Evolutionary conservation across 53 echinoderm and acorn worm species (phyloP).

Genomic region (Henricia sp.): DNA sequence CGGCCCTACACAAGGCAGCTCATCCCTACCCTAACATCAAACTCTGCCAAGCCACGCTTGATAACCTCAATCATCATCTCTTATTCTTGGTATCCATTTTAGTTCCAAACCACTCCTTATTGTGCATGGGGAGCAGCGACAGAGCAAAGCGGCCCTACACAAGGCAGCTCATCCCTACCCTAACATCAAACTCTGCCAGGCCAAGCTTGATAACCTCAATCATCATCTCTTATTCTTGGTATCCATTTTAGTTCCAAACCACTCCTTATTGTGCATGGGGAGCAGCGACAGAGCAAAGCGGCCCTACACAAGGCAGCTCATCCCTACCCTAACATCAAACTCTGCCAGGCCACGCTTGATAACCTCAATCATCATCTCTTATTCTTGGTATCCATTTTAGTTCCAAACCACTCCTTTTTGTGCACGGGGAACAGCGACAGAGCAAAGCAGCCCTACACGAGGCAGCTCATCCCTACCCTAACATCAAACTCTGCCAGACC

Average conservation of each 20-base stretch:
- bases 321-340: conserved; percentile 78
- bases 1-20: conserved; percentile 72
- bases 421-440: conserved; percentile 90
- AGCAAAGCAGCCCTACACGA: conserved; percentile 79
- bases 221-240: background rate
- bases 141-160: conserved; percentile 70
- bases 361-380: background rate
- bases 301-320: conserved; percentile 78
- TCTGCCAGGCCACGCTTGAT: conserved; percentile 84
- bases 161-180: conserved; percentile 71
- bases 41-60: conserved; percentile 82
- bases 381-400: too few species aligned
- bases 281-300: conserved; percentile 80
- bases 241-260: conserved; percentile 86
- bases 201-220: conserved; percentile 48
- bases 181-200: conserved; percentile 82
- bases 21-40: conserved; percentile 72
- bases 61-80: background rate
- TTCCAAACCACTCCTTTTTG: conserved; percentile 78
- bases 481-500: conserved; percentile 88
- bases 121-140: conserved; percentile 82
- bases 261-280: conserved; percentile 83
- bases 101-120: conserved; percentile 75
- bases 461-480: conserved; percentile 73
- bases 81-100: too few species aligned